A percentile compares a stretch with the other conserved stretches of the same genome.
Evolutionary conservation across 2,113 vertebrate species (phyloP).

Genomic region (Gasterosteus nipponicus): DNA sequence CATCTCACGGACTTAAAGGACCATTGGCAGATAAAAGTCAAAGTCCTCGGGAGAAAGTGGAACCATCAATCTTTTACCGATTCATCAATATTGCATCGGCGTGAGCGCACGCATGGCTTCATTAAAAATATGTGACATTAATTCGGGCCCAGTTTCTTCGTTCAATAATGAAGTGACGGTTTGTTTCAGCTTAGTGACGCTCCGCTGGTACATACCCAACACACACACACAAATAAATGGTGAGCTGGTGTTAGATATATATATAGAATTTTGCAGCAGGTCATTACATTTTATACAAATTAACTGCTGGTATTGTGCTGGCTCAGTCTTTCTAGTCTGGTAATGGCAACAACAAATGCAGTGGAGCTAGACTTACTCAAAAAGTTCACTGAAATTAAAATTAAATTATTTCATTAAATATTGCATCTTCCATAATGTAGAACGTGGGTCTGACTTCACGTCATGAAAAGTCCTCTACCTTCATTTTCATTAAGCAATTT

Average conservation of each 20-base stretch:
- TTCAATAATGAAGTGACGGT: conserved; percentile 52
- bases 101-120: conserved; percentile 8
- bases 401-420: background rate
- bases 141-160: conserved; percentile 38
- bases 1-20: conserved; percentile 11
- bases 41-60: conserved; percentile 18
- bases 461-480: background rate
- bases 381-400: background rate
- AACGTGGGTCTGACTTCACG: background rate
- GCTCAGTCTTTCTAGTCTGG: background rate
- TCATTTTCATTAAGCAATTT: background rate
- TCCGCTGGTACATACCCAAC: conserved; percentile 23
- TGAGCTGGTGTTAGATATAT: background rate
- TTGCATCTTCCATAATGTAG: background rate
- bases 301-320: background rate
- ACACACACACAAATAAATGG: background rate
- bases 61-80: conserved; percentile 44
- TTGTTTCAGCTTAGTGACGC: conserved; percentile 40
- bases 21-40: conserved; percentile 7
- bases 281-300: background rate
- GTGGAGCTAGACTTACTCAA: background rate
- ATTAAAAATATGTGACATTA: conserved; percentile 55
- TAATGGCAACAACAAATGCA: background rate
- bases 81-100: conserved; percentile 45
- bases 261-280: background rate